These are phyloP conservation scores for Carduelis carduelis DNA, from an alignment of 2,797 vertebrate genomes.

Conservation along the genomic window DNA sequence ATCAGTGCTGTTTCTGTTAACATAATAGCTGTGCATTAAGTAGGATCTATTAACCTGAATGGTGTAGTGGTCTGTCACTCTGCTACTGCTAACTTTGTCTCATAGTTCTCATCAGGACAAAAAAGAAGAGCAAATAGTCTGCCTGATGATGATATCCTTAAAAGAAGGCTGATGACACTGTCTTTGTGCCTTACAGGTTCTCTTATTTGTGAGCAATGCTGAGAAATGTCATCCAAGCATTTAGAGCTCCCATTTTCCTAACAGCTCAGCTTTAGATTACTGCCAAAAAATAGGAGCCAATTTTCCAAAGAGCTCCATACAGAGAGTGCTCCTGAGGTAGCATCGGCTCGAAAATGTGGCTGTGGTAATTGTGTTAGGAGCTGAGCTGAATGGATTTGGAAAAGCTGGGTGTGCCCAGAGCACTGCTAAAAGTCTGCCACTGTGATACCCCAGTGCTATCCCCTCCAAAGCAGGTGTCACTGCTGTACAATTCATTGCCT, in stretches of 20 bases:
- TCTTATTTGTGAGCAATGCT: not conserved
- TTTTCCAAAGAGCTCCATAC: conserved; percentile 46
- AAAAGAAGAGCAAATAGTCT: not conserved
- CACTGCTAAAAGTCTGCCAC: not conserved
- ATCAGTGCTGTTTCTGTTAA: not conserved
- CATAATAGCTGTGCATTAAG: not conserved
- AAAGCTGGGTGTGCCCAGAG: not conserved
- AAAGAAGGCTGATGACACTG: not conserved
- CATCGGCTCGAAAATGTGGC: not conserved
- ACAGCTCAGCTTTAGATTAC: conserved; percentile 43
- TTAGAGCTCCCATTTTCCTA: conserved; percentile 25
- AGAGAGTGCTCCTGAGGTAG: conserved; percentile 7
- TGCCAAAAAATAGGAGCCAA: conserved; percentile 38
- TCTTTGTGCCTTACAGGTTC: not conserved
- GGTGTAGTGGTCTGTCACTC: not conserved
- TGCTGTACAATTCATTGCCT: not conserved
- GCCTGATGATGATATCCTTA: not conserved
- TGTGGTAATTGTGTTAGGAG: not conserved
- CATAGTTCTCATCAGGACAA: not conserved
- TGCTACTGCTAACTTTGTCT: not conserved
- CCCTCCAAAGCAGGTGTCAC: not conserved
- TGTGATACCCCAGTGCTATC: not conserved
- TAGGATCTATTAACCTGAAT: not conserved
- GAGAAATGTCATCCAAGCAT: conserved; percentile 28
- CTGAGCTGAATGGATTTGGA: not conserved